Evolutionary conservation across 2,888 invertebrate genomes (phyloP).

Genomic region (Mesorhabditis spiculigera): DNA sequence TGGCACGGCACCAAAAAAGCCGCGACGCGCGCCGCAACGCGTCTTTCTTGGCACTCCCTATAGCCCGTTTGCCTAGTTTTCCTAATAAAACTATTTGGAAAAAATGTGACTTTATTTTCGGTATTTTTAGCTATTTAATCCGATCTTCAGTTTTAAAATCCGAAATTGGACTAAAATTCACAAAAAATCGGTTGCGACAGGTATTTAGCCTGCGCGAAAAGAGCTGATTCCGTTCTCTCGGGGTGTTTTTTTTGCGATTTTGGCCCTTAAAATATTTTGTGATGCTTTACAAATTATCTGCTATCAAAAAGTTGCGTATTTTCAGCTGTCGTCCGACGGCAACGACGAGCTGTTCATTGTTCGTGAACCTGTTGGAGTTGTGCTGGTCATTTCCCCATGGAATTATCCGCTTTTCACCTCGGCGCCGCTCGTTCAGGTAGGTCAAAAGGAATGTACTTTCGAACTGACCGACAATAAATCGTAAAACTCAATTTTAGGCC

Average conservation of each 20-base stretch:
- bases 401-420: background rate
- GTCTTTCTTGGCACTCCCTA: too few relatives aligned
- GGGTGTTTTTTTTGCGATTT: too few relatives aligned
- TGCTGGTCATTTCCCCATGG: conserved; percentile 6
- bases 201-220: too few relatives aligned
- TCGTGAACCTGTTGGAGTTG: background rate
- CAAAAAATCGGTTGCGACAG: too few relatives aligned
- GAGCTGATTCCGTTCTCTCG: too few relatives aligned
- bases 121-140: too few relatives aligned
- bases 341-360: background rate
- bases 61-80: too few relatives aligned
- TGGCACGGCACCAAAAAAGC: background rate
- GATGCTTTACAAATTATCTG: too few relatives aligned
- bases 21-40: background rate
- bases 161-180: background rate
- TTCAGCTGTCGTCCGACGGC: background rate
- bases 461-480: background rate
- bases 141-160: background rate
- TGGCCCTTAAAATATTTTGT: too few relatives aligned
- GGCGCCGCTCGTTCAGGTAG: background rate
- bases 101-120: too few relatives aligned
- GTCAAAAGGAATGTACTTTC: background rate
- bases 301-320: background rate
- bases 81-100: too few relatives aligned
- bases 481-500: background rate